Evolutionary conservation across 2,888 invertebrate species (phyloP).

Genomic region (Eupithecia inturbata): DNA sequence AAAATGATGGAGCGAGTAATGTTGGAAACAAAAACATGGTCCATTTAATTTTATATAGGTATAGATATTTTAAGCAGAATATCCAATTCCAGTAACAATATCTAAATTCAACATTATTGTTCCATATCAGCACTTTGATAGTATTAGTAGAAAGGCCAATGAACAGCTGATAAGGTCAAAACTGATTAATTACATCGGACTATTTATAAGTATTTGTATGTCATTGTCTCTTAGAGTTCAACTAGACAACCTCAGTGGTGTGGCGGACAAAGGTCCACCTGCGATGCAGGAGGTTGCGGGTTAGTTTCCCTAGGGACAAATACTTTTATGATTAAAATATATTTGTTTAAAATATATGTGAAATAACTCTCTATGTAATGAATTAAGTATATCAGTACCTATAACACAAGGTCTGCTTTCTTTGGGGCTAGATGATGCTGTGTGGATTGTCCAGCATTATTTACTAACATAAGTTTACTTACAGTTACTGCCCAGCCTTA

Average conservation of each 20-base stretch:
- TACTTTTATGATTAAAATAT: not conserved
- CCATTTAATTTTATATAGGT: not conserved
- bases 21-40: not conserved
- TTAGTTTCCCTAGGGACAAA: not conserved
- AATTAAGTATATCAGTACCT: too few relatives aligned
- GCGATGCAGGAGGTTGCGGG: not conserved
- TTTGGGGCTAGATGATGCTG: too few relatives aligned
- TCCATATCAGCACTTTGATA: constrained; percentile 31
- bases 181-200: not conserved
- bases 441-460: not conserved
- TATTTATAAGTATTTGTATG: constrained; percentile 1
- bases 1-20: not conserved
- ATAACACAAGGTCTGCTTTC: not conserved
- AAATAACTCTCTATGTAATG: too few relatives aligned
- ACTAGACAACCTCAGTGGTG: not conserved
- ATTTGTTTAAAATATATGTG: too few relatives aligned
- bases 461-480: not conserved
- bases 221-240: not conserved
- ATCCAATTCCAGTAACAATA: constrained; percentile 31
- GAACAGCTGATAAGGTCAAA: constrained; percentile 41
- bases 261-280: not conserved
- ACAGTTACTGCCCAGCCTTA: too few relatives aligned
- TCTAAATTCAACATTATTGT: constrained; percentile 23
- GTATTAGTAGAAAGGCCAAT: constrained; percentile 46
- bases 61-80: not conserved